A percentile compares a stretch with the other conserved stretches of the same genome.
These are phyloP conservation scores for Mus minutoides DNA, from an alignment of 2,797 vertebrate species.

Conservation along the genomic window DNA sequence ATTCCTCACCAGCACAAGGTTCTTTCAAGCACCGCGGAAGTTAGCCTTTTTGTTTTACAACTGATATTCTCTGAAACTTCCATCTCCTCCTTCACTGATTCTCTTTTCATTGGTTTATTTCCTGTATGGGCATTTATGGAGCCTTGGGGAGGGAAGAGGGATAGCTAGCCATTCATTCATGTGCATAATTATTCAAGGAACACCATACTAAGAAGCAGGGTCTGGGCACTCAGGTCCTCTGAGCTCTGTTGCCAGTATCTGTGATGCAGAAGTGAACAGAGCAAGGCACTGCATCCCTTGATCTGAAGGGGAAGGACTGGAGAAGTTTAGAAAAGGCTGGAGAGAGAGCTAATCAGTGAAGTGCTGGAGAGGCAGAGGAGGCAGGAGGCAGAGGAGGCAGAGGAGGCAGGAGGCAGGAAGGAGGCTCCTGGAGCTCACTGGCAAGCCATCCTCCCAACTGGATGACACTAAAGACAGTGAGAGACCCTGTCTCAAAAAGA, in stretches of 20 bases:
- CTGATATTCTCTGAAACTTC: constrained; percentile 30
- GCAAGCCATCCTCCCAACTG: not conserved
- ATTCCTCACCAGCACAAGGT: not conserved
- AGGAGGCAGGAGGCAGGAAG: not conserved
- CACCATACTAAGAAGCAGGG: not conserved
- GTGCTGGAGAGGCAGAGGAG: not conserved
- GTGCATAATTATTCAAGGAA: not conserved
- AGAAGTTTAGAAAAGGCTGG: not conserved
- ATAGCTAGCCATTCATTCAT: not conserved
- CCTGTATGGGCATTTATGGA: not conserved
- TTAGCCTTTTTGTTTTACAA: not conserved
- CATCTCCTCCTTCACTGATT: not conserved
- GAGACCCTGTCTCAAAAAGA: not conserved
- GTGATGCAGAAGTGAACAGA: not conserved
- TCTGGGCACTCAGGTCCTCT: not conserved
- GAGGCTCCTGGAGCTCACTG: not conserved
- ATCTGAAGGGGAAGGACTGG: not conserved
- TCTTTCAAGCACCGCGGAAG: not conserved
- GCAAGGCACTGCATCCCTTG: not conserved
- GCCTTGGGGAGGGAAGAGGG: not conserved
- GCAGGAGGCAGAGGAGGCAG: not conserved
- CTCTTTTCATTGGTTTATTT: not conserved
- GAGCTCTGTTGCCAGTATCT: not conserved
- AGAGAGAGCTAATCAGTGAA: not conserved
- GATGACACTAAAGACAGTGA: not conserved